A percentile compares a stretch with the other conserved stretches of the same genome.
Conservation (phyloP, 2,113 vertebrate species). For the Daubentonia madagascariensis region DNA sequence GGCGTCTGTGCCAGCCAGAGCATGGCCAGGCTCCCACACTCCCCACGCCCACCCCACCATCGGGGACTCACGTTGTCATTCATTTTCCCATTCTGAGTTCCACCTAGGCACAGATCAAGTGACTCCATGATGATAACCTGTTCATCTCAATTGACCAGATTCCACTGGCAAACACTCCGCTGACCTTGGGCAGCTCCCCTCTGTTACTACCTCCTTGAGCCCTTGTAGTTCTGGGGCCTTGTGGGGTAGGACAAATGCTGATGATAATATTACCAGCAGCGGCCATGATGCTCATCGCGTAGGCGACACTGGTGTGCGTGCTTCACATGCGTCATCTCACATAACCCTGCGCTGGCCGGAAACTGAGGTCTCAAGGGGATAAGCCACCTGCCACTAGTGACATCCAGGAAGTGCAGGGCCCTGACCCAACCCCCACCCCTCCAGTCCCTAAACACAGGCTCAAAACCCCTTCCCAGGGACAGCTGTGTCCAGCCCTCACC, state of each 20-base stretch:
- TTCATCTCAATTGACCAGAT: not conserved
- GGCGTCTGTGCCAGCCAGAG: not conserved
- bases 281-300: accelerated
- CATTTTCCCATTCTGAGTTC: not conserved
- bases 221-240: not conserved
- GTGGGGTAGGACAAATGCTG: not conserved
- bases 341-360: constrained; percentile 21
- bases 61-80: not conserved
- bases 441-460: not conserved
- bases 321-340: not conserved
- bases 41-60: not conserved
- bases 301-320: not conserved
- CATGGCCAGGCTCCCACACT: not conserved
- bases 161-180: not conserved
- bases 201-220: not conserved
- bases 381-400: constrained; percentile 3
- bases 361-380: constrained; percentile 39
- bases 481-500: not conserved
- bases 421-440: not conserved
- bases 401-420: constrained; percentile 8
- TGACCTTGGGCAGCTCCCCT: not conserved
- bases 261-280: not conserved
- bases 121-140: not conserved
- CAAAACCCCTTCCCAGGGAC: not conserved
- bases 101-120: not conserved